phyloP scores from a whole-genome alignment of 2,888 invertebrate genomes.

The Thecophora atra region DNA sequence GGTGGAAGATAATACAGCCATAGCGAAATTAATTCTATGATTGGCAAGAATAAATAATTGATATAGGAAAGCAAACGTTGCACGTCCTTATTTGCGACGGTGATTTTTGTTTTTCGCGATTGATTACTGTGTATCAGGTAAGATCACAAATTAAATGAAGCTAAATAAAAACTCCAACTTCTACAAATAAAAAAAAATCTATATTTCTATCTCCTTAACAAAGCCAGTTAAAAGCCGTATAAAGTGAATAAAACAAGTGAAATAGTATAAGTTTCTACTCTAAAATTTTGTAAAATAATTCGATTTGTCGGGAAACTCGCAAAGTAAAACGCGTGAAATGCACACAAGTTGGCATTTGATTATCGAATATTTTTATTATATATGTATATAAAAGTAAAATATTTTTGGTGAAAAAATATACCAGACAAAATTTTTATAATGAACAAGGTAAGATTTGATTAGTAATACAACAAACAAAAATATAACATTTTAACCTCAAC shows the following conservation, averaged over 20 bases:
- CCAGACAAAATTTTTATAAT: constrained; percentile 28
- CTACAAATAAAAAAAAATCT: constrained; percentile 13
- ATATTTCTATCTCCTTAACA: neutral
- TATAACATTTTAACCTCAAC: neutral
- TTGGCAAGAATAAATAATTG: too few species aligned
- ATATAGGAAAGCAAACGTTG: too few species aligned
- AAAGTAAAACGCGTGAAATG: constrained; percentile 13
- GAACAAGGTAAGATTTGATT: constrained; percentile 31
- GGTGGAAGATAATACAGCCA: too few species aligned
- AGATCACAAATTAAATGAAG: neutral
- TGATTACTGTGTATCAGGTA: constrained; percentile 7
- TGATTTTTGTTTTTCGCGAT: neutral
- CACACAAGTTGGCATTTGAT: neutral
- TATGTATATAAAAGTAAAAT: neutral
- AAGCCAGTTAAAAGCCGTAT: neutral
- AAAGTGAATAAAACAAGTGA: neutral
- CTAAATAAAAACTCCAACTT: neutral
- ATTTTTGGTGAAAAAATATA: constrained; percentile 29
- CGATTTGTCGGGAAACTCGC: neutral
- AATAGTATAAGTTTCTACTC: neutral
- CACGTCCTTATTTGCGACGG: neutral
- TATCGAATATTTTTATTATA: constrained; percentile 3
- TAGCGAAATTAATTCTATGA: too few species aligned
- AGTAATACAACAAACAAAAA: neutral
- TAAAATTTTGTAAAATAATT: neutral